These are phyloP conservation scores for Clamator glandarius DNA, from an alignment of 2,797 vertebrate genomes.

Conservation along the genomic window DNA sequence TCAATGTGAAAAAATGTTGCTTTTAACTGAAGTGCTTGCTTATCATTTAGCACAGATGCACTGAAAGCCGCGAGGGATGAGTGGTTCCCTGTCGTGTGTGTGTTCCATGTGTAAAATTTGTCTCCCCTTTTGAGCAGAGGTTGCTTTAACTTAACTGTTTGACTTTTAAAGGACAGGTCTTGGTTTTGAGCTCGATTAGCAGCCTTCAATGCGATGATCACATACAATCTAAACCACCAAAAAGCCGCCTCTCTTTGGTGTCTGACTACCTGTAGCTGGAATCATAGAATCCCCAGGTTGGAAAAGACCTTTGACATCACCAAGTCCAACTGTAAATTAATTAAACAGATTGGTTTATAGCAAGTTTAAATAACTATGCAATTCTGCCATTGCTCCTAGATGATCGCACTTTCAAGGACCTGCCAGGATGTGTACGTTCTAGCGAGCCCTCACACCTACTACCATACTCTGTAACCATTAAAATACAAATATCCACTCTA, in stretches of 20 bases:
- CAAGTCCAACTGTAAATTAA: no score
- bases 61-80: not conserved
- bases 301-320: no score
- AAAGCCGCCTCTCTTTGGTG: not conserved
- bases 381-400: not conserved
- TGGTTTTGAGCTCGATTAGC: not conserved
- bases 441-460: rapidly evolving
- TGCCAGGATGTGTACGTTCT: not conserved
- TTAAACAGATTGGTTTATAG: not conserved
- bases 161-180: not conserved
- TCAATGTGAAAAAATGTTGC: not conserved
- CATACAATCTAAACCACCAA: not conserved
- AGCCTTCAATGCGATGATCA: rapidly evolving
- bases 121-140: not conserved
- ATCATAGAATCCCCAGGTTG: not conserved
- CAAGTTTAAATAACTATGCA: not conserved
- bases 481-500: not conserved
- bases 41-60: not conserved
- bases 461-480: not conserved
- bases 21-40: not conserved
- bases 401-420: not conserved
- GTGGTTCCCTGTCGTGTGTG: not conserved
- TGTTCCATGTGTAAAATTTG: not conserved
- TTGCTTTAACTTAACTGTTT: not conserved
- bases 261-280: not conserved